Evolutionary conservation across 2,888 invertebrate species (phyloP).

Genomic region (Malthinus seriepunctatus): DNA sequence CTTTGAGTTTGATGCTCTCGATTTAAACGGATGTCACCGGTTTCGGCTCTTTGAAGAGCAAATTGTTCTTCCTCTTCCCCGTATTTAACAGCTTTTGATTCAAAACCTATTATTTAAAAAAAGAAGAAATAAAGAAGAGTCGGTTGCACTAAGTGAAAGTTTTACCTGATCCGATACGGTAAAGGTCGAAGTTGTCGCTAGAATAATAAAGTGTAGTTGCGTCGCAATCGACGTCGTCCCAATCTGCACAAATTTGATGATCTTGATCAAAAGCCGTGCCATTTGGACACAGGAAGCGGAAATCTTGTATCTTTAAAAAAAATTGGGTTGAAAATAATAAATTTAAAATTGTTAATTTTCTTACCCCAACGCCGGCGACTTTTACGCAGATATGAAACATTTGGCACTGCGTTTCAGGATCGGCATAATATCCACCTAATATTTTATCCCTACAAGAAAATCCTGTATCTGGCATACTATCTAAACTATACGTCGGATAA

Average conservation of each 20-base stretch:
- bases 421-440: slow-evolving; percentile 86
- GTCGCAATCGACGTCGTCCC: slow-evolving; percentile 88
- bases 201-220: slow-evolving; percentile 78
- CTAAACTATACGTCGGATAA: slow-evolving; percentile 61
- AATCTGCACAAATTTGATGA: slow-evolving; percentile 89
- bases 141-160: slow-evolving; percentile 14
- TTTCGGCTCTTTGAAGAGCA: slow-evolving; percentile 73
- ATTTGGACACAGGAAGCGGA: slow-evolving; percentile 87
- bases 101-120: slow-evolving; percentile 56
- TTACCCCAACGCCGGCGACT: slow-evolving; percentile 75
- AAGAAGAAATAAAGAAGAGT: not conserved
- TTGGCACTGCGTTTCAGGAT: slow-evolving; percentile 84
- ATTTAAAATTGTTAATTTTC: slow-evolving; percentile 36
- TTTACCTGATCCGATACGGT: slow-evolving; percentile 74
- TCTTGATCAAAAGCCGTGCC: slow-evolving; percentile 91
- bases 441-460: slow-evolving; percentile 85
- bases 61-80: slow-evolving; percentile 74
- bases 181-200: slow-evolving; percentile 85
- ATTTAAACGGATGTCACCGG: slow-evolving; percentile 59
- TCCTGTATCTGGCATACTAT: slow-evolving; percentile 64
- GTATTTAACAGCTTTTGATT: slow-evolving; percentile 65
- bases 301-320: slow-evolving; percentile 68
- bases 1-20: slow-evolving; percentile 50
- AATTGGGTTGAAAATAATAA: not conserved
- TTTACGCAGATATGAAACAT: slow-evolving; percentile 90